phyloP scores from a whole-genome alignment of 2,888 invertebrate species.

The Cosmopolites sordidus region DNA sequence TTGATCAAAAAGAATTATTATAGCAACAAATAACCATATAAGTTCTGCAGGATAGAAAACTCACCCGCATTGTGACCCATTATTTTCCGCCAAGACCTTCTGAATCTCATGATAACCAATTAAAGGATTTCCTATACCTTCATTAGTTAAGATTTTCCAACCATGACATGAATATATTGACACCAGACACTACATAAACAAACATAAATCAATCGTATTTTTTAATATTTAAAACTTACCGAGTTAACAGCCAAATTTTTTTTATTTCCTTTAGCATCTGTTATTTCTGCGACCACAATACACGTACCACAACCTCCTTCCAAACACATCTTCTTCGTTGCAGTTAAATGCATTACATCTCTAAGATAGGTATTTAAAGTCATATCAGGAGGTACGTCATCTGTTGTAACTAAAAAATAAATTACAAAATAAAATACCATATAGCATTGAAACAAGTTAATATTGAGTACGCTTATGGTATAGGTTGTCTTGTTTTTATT shows the following conservation, averaged over 20 bases:
- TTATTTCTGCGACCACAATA: conserved; percentile 51
- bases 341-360: conserved; percentile 57
- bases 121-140: conserved; percentile 57
- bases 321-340: conserved; percentile 68
- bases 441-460: no score
- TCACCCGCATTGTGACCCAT: conserved; percentile 63
- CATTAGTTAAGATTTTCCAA: conserved; percentile 65
- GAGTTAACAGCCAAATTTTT: conserved; percentile 60
- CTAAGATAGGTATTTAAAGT: conserved; percentile 62
- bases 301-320: conserved; percentile 74
- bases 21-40: conserved; percentile 21
- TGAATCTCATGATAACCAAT: conserved; percentile 6
- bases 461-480: no score
- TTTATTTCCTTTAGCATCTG: conserved; percentile 50
- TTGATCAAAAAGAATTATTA: no score
- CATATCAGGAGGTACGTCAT: conserved; percentile 50
- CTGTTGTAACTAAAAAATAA: conserved; percentile 28
- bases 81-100: conserved; percentile 33
- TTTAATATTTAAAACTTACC: conserved; percentile 50
- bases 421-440: no score
- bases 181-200: conserved; percentile 49
- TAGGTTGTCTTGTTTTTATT: no score
- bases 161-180: conserved; percentile 52
- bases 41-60: neutral
- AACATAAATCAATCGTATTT: no score